Percentiles rank a stretch among this genome's conserved stretches.
phyloP scores from a whole-genome alignment of 1,140 invertebrate genomes.

The Steinernema khuongi region DNA sequence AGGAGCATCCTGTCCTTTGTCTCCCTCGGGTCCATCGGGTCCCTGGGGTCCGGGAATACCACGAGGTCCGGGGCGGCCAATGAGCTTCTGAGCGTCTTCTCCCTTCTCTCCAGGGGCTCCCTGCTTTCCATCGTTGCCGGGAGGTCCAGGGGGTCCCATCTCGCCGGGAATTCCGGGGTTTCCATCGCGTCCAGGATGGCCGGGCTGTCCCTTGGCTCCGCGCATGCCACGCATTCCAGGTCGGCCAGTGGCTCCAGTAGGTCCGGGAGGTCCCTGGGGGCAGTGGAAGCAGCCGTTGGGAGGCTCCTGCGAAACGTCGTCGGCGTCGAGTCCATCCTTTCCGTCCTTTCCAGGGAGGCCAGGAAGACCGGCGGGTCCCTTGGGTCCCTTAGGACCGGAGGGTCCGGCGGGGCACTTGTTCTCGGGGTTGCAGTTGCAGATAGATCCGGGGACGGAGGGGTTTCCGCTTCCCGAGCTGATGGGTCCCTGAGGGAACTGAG shows the following conservation, averaged over 20 bases:
- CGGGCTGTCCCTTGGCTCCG: constrained; percentile 45
- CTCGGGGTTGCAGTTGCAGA: constrained; percentile 42
- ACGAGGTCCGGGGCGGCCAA: constrained; percentile 35
- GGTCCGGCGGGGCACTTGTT: constrained; percentile 46
- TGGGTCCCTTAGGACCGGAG: constrained; percentile 41
- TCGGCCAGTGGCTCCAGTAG: constrained; percentile 38
- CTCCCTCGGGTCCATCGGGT: constrained; percentile 24
- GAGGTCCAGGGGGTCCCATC: constrained; percentile 36
- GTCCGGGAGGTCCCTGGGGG: constrained; percentile 43
- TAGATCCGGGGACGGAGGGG: background rate
- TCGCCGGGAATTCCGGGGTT: constrained; percentile 38
- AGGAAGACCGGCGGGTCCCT: constrained; percentile 37
- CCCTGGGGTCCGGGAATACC: constrained; percentile 40
- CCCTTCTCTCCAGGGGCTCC: constrained; percentile 39
- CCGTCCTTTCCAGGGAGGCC: constrained; percentile 42
- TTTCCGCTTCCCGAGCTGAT: no score
- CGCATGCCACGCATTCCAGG: constrained; percentile 48
- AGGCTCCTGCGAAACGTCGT: constrained; percentile 33
- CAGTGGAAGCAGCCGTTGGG: constrained; percentile 48
- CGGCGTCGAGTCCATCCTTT: constrained; percentile 39
- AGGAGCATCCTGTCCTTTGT: background rate
- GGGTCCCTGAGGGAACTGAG: no score
- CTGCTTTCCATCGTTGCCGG: constrained; percentile 23
- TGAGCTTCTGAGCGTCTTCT: constrained; percentile 43
- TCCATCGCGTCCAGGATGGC: constrained; percentile 46